Percentiles rank a stretch among this genome's conserved stretches.
Evolutionary conservation across 2,888 invertebrate species (phyloP).

Genomic region (Anagyrus pseudococci): DNA sequence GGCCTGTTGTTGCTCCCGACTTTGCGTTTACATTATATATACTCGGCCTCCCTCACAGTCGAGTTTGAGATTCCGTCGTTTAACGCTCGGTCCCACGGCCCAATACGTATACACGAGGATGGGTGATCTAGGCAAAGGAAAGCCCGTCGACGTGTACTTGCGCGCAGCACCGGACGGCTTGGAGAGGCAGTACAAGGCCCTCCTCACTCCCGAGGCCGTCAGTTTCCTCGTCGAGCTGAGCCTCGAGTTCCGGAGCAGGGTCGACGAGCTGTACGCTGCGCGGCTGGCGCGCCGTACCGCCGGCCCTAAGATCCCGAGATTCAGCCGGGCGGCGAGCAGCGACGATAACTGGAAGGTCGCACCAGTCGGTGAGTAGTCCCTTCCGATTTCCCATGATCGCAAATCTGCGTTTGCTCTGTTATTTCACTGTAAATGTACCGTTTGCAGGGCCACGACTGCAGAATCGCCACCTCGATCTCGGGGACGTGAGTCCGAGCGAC

Average conservation of each 20-base stretch:
- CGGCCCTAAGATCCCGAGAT: conserved; percentile 60
- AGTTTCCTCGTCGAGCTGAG: conserved; percentile 67
- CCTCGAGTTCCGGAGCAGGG: conserved; percentile 63
- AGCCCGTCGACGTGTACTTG: conserved; percentile 56
- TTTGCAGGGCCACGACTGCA: conserved; percentile 43
- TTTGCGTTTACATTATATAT: background rate
- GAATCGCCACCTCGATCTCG: conserved; percentile 69
- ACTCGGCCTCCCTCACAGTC: background rate
- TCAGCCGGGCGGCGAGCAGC: conserved; percentile 61
- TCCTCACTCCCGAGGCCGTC: conserved; percentile 67
- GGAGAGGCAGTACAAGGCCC: conserved; percentile 64
- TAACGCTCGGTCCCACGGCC: background rate
- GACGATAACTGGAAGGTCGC: conserved; percentile 68
- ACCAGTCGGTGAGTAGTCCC: conserved; percentile 62
- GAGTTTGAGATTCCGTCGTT: background rate
- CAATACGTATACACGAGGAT: background rate
- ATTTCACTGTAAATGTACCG: background rate
- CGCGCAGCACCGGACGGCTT: conserved; percentile 66
- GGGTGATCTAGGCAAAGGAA: background rate
- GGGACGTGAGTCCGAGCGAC: conserved; percentile 72
- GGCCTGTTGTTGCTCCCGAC: background rate
- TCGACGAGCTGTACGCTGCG: conserved; percentile 63
- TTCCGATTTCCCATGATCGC: background rate
- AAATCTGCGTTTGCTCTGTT: background rate
- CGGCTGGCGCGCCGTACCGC: conserved; percentile 60